phyloP scores from a whole-genome alignment of 23 tunicate species.

The Diplosoma virens region DNA sequence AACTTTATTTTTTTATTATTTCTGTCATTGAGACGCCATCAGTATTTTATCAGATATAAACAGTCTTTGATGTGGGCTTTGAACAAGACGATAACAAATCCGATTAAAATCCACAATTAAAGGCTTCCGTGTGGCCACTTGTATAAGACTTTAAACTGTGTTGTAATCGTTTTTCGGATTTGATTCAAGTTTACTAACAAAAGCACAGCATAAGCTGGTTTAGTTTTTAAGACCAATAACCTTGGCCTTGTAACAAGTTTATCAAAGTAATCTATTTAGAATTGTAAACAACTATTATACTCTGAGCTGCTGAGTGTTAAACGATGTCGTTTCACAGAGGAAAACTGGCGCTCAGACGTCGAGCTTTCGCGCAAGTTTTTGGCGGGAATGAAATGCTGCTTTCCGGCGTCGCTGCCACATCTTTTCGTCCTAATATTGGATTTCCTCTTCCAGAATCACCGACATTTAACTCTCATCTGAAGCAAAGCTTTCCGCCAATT shows the following conservation, averaged over 20 bases:
- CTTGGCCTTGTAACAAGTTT: neutral
- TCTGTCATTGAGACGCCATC: slow-evolving; percentile 33
- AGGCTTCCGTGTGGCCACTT: slow-evolving; percentile 5
- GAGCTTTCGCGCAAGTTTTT: slow-evolving; percentile 88
- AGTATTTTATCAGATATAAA: neutral
- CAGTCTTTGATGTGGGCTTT: slow-evolving; percentile 27
- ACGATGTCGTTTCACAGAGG: slow-evolving; percentile 51
- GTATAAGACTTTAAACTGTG: neutral
- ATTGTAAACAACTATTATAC: neutral
- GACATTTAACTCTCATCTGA: neutral
- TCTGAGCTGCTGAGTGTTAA: too few relatives aligned
- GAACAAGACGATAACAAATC: slow-evolving; percentile 26
- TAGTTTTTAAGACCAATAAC: slow-evolving; percentile 6
- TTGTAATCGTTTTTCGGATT: slow-evolving; percentile 18
- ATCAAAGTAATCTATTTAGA: neutral
- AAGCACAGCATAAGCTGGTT: slow-evolving; percentile 6
- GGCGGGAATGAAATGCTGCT: slow-evolving; percentile 27
- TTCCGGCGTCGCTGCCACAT: neutral
- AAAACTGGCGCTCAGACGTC: slow-evolving; percentile 74
- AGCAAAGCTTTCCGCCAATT: neutral
- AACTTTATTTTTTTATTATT: neutral
- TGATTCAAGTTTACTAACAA: slow-evolving; percentile 9
- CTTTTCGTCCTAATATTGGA: neutral
- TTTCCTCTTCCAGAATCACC: neutral
- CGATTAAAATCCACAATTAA: slow-evolving; percentile 25